Conservation (phyloP, 1,140 invertebrate genomes). For the silkworm (Bombyx mori) region ASM3026992v2 NC_085128.1:7412501-7413000, state of each 20-base stretch:
- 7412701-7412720: slow-evolving; percentile 20
- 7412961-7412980: slow-evolving; percentile 11
- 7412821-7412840: slow-evolving; percentile 8
- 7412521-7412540: too few species aligned
- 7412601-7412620: too few species aligned
- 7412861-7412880: not conserved
- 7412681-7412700: slow-evolving; percentile 1
- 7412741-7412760: slow-evolving; percentile 44
- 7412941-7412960: slow-evolving; percentile 8
- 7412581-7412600: too few species aligned
- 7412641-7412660: too few species aligned
- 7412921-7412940: not conserved
- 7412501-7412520: too few species aligned
- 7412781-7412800: slow-evolving; percentile 18
- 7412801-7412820: slow-evolving; percentile 15
- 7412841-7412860: not conserved
- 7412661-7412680: too few species aligned
- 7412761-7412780: slow-evolving; percentile 24
- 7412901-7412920: not conserved
- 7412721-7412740: slow-evolving; percentile 46
- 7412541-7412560: too few species aligned
- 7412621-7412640: too few species aligned
- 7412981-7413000: slow-evolving; percentile 7
- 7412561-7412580: too few species aligned
- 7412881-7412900: not conserved